phyloP scores from a whole-genome alignment of 1,140 invertebrate species.

The Drosophila chauvacae region DNA sequence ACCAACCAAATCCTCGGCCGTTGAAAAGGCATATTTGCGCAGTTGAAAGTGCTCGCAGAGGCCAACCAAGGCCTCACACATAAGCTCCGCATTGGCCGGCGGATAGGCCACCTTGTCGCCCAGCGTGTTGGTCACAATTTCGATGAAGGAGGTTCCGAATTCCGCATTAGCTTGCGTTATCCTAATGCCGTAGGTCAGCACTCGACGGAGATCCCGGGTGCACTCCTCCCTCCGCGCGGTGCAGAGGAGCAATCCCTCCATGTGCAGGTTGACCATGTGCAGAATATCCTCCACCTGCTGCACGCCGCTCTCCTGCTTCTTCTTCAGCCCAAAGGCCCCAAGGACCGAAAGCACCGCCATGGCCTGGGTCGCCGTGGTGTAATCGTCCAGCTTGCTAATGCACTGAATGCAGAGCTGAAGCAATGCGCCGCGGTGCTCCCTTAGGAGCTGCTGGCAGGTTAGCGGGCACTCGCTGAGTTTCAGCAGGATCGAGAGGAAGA shows the following conservation, averaged over 20 bases:
- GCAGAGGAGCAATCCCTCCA: conserved; percentile 78
- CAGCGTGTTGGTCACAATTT: conserved; percentile 73
- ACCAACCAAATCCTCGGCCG: not conserved
- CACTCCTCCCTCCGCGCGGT: conserved; percentile 70
- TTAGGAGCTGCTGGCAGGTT: conserved; percentile 85
- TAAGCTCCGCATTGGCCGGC: conserved; percentile 61
- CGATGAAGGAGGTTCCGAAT: conserved; percentile 73
- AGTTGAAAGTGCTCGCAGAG: conserved; percentile 82
- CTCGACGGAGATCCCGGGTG: conserved; percentile 59
- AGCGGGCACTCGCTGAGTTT: conserved; percentile 86
- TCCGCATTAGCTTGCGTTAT: conserved; percentile 68
- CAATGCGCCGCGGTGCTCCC: conserved; percentile 85
- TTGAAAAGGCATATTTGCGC: conserved; percentile 63
- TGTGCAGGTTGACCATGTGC: conserved; percentile 79
- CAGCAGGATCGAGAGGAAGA: conserved; percentile 84
- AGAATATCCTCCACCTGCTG: conserved; percentile 71
- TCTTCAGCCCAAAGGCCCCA: conserved; percentile 87
- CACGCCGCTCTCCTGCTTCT: conserved; percentile 46
- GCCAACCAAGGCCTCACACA: conserved; percentile 78
- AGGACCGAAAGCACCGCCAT: conserved; percentile 89
- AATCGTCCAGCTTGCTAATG: conserved; percentile 87
- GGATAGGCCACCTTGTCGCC: conserved; percentile 75
- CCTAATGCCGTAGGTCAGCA: conserved; percentile 74
- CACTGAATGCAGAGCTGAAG: conserved; percentile 86
- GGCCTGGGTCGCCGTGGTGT: conserved; percentile 88